Conservation (phyloP, 2,113 vertebrate genomes). For the Cyphomyrus plagiostoma region DNA sequence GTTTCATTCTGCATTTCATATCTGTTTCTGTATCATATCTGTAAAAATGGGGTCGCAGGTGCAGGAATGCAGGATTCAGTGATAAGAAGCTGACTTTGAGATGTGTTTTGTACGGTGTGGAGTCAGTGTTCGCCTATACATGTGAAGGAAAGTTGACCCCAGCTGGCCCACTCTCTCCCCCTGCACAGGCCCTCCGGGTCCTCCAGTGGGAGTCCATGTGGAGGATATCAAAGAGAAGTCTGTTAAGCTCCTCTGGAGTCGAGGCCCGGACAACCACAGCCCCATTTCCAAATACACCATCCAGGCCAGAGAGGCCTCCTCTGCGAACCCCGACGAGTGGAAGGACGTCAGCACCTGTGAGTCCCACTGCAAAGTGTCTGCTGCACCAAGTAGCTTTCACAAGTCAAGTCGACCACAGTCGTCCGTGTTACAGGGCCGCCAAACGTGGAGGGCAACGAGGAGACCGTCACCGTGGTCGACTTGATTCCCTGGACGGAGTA, state of each 20-base stretch:
- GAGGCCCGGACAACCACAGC: slow-evolving; percentile 89
- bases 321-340: slow-evolving; percentile 64
- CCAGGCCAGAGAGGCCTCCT: slow-evolving; percentile 71
- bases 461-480: slow-evolving; percentile 75
- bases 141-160: not conserved
- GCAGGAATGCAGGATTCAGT: not conserved
- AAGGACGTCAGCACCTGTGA: slow-evolving; percentile 83
- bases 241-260: slow-evolving; percentile 82
- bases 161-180: not conserved
- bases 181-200: slow-evolving; percentile 83
- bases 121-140: not conserved
- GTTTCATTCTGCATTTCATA: not conserved
- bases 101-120: not conserved
- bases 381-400: not conserved
- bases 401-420: no score
- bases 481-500: slow-evolving; percentile 95
- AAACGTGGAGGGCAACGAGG: slow-evolving; percentile 86
- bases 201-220: slow-evolving; percentile 82
- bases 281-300: slow-evolving; percentile 93
- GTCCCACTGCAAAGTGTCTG: slow-evolving; percentile 1
- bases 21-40: not conserved
- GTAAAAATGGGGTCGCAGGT: not conserved
- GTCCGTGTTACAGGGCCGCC: slow-evolving; percentile 63
- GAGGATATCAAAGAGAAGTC: slow-evolving; percentile 72
- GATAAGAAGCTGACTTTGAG: not conserved